Base-by-base conservation (phyloP, 1,140 invertebrate genomes). In the Drosophila eugracilis region DNA sequence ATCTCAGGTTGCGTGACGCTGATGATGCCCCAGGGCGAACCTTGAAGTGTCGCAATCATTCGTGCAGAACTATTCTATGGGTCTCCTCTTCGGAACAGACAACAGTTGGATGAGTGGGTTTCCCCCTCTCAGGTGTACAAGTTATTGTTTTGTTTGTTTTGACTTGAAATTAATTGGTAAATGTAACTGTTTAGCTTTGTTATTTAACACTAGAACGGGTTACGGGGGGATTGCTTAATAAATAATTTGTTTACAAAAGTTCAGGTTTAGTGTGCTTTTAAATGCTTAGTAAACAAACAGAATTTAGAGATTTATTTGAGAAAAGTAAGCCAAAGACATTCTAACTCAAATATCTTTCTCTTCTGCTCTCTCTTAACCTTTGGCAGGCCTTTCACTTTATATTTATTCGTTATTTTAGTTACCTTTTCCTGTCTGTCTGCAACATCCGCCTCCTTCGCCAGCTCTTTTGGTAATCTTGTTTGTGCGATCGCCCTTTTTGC, bases 401-500 rank as follows among this genome's bases (percentile, higher is more conserved):
- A 39, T n/a, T n/a, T 49, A 19, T 65, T 49, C 58, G 4, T 15
- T 32, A 65, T 66, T 66, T 66, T 41, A 24, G 14, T 32, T 30
- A 41, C 58, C 58, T 65, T 66, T 65, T 66, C 44, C 59, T 67
- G 63, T 41, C 45, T 66, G 37, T 41, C 45, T 66, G 37, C 48
- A 22, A 67, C 37, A 44, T 69, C 63, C 36, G 67, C 45, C 44
- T 59, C 26, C 47, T 34, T 14, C 17, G 47, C 55, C 48, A 53
- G 72, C 30, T 59, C 65, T 59, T 47, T 54, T 42, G 44, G 55
- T 88, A 83, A 86, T 86, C 81, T 86, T 86, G 83, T 83, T 86
- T 86, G 81, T 78, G 81, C 59, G 63, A 85, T 85, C 83, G 81
- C 73, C 81, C 81, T 88, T 75, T 73, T 71, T 80, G 78, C 60